Base-by-base conservation (phyloP, 2,113 vertebrate genomes). In the Anoura caudifer region DNA sequence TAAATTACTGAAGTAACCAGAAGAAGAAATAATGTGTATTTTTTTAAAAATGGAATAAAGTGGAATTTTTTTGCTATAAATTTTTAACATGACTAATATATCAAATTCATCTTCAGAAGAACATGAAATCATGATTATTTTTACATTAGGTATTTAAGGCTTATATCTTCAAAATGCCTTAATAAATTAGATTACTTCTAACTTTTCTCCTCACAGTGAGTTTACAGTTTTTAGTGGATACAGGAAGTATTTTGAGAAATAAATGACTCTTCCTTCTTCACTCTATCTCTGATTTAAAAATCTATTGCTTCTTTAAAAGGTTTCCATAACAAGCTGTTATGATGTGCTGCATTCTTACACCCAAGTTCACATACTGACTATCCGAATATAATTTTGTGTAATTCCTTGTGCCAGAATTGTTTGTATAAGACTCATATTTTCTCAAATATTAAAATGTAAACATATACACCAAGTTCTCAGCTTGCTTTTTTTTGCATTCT, bases 401-500 rank as follows among this genome's bases (percentile, higher is more conserved):
- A 73, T 96, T 93, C 59, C 59, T 87, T 96, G 28, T 92, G 52
- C 38, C 76, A 75, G 26, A 14, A 81, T 31, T 63, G 65, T 97
- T 95, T 96, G 85, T 88, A 86, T 96, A 22, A 45, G 19, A 54
- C 94, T 97, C 92, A 56, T 43, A 59, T 95, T 97, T 96, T 96
- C 69, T 91, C 69, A 95, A 93, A 70, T 77, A 97, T 97, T 97
- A 97, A 97, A 97, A 80, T 76, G n/a, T 94, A 83, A 89, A 89
- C 24, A 3, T 83, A 13, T 54, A 52, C 67, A 45, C 43, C 31
- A 79, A 75, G 2, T 72, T 83, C 43, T 95, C 88, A 19, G 0
- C 94, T 84, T 95, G 36, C 6, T 72, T 87, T 52, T 82, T 77
- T 89, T 45, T 94, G 14, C 94, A n/a, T 97, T 90, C 54, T 76